Percentiles rank a stretch among this genome's conserved stretches.
Evolutionary conservation across 2,888 invertebrate genomes (phyloP).

Genomic region (Lepeophtheirus nordmannii): DNA sequence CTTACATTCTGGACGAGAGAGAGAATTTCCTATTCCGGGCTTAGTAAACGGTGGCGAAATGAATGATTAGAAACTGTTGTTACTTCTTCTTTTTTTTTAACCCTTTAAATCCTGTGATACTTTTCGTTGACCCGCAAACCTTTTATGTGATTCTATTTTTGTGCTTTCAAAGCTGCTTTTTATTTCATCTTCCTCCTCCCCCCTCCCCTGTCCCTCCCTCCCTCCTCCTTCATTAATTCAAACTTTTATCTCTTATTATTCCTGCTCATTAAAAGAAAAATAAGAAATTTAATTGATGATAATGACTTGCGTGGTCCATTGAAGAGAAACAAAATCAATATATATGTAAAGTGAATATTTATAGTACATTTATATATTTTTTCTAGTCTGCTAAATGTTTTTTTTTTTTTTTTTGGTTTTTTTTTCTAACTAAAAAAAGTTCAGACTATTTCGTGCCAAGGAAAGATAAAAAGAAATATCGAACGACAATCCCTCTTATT

Average conservation of each 20-base stretch:
- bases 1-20: constrained; percentile 4
- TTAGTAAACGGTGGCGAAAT: neutral
- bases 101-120: neutral
- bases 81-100: neutral
- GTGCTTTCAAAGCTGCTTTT: constrained; percentile 2
- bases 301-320: neutral
- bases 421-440: too few species aligned
- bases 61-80: neutral
- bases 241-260: too few species aligned
- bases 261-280: neutral
- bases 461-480: too few species aligned
- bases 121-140: neutral
- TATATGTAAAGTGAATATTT: neutral
- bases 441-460: too few species aligned
- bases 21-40: constrained; percentile 5
- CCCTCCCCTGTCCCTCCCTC: too few species aligned
- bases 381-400: neutral
- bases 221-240: too few species aligned
- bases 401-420: too few species aligned
- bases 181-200: too few species aligned
- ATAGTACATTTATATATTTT: neutral
- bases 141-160: neutral
- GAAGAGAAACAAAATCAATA: neutral
- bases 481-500: too few species aligned
- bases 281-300: neutral